These are phyloP conservation scores for Lepetodrilus schrolli DNA, from an alignment of 2,888 invertebrate genomes.

Conservation along the genomic window DNA sequence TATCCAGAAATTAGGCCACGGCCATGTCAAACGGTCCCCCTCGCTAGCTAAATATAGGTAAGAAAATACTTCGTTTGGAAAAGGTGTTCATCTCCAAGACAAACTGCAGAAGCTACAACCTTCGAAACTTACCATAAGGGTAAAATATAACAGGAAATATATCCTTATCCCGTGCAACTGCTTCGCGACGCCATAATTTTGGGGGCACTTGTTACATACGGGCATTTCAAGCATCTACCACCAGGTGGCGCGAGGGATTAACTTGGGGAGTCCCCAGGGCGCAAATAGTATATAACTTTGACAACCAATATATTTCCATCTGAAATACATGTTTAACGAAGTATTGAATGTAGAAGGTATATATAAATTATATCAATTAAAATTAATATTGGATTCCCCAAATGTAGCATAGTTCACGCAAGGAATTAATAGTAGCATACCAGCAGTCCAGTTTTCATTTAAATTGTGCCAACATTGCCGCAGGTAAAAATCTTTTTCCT, in stretches of 20 bases:
- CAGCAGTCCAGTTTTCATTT: not conserved
- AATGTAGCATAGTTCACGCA: too few species aligned
- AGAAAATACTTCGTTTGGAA: not conserved
- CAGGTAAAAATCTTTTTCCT: too few species aligned
- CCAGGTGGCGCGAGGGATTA: conserved; percentile 30
- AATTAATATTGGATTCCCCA: too few species aligned
- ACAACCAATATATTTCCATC: not conserved
- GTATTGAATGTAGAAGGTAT: too few species aligned
- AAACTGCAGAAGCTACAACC: not conserved
- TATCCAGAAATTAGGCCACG: conserved; percentile 5
- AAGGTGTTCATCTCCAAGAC: not conserved
- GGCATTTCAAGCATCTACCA: conserved; percentile 26
- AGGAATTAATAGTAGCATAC: too few species aligned
- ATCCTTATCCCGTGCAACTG: not conserved
- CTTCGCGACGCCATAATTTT: conserved; percentile 29
- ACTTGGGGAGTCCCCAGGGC: conserved; percentile 15
- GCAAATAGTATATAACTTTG: not conserved
- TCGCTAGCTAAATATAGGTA: too few species aligned
- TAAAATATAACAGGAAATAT: conserved; percentile 2
- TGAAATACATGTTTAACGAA: not conserved
- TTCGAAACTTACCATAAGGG: not conserved
- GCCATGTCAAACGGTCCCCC: not conserved
- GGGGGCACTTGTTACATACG: conserved; percentile 34
- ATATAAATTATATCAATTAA: too few species aligned
- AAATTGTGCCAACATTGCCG: too few species aligned